Evolutionary conservation across 2,113 vertebrate genomes (phyloP), one percentile per base, ranked within the genome.

Genomic region (Atherinomorus stipes): DNA sequence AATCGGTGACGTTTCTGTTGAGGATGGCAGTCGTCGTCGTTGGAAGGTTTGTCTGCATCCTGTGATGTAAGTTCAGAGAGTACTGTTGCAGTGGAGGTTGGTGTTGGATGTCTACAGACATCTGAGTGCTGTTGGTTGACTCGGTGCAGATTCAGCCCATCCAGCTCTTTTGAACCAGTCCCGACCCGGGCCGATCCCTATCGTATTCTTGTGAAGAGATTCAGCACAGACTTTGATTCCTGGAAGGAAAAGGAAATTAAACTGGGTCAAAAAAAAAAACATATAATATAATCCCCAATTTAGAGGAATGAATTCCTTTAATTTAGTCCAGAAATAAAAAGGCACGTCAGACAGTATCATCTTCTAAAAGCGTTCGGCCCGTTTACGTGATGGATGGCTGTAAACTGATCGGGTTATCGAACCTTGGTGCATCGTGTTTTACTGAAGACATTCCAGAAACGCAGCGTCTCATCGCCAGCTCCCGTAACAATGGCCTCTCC

Each of bases 401-500:
- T 21, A 11, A n/a, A 7, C 0, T 2, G 4, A 1, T 0, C 7
- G 0, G 18, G 9, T 28, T 0, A n/a, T 37, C 13, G 38, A 78
- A 95, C 94, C 94, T 95, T 95, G 42, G 94, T 95, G 85, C 94
- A 95, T 38, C 94, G 93, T 11, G 94, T 95, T 83, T 95, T 95
- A 77, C 93, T 95, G 87, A 95, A 95, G 83, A 95, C 93, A 31
- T 95, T 95, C 94, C 94, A 95, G 86, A 95, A 95, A 59, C 94
- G 91, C 38, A 95, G 88, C 1, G 94, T 95, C 83, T 95, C 94
- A 10, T 95, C 94, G 13, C 94, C 94, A 0, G 94, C 94, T 64
- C 94, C 94, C 0, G 94, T 95, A 0, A 95, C 94, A 21, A 95
- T 95, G 64, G 94, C 94, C 77, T 95, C 94, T 1, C 94, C 94